Conservation (phyloP, 1,140 invertebrate species). For the Brachionus sp. region DNA sequence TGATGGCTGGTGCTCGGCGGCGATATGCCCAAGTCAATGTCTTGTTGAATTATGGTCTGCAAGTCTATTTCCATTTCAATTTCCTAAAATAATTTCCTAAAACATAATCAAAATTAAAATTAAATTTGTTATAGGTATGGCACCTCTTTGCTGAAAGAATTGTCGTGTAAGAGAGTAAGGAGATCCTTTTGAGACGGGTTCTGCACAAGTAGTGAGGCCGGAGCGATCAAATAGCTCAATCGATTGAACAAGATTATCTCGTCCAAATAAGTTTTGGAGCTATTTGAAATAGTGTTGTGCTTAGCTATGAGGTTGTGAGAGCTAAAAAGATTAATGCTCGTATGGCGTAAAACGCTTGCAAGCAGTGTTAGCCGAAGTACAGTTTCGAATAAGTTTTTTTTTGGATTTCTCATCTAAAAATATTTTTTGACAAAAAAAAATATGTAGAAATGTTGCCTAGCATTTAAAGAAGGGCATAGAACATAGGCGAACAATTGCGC, state of each 20-base stretch:
- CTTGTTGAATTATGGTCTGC: conserved; percentile 30
- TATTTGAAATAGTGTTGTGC: neutral
- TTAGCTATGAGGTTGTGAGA: neutral
- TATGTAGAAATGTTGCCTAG: neutral
- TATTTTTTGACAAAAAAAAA: neutral
- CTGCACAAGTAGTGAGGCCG: neutral
- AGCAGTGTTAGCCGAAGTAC: neutral
- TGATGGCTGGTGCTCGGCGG: neutral
- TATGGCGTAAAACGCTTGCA: neutral
- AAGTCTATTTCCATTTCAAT: conserved; percentile 45
- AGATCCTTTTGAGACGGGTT: conserved; percentile 1
- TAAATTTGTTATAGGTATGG: neutral
- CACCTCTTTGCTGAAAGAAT: conserved; percentile 24
- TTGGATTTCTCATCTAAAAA: conserved; percentile 20
- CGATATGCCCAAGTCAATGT: conserved; percentile 21
- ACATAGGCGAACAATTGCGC: neutral
- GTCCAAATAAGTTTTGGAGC: neutral
- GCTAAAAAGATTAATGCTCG: neutral
- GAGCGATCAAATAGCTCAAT: neutral
- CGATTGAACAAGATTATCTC: neutral
- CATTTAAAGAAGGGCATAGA: neutral
- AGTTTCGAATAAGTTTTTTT: conserved; percentile 26
- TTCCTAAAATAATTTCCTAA: conserved; percentile 23
- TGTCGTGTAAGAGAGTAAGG: neutral
- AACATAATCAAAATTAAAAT: neutral